phyloP scores from a whole-genome alignment of 1,140 invertebrate genomes.

The Drosophila virilis region DNA sequence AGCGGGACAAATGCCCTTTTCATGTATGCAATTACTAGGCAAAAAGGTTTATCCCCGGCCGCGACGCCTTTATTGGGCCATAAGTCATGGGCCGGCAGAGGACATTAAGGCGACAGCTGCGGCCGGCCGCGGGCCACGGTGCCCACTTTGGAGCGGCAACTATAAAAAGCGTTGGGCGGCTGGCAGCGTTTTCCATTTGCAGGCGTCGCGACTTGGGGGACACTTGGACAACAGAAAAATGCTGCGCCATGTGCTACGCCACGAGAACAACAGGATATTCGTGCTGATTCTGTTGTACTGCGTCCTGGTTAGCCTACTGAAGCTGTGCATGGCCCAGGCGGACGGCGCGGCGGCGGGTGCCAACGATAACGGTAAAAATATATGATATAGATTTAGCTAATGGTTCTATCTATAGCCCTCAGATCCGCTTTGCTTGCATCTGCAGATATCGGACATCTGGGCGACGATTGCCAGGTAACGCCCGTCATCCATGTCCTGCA shows the following conservation, averaged over 20 bases:
- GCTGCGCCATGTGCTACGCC: slow-evolving; percentile 62
- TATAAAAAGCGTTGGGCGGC: slow-evolving; percentile 55
- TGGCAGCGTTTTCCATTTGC: slow-evolving; percentile 59
- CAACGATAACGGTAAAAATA: slow-evolving; percentile 63
- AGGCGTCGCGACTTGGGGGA: slow-evolving; percentile 32
- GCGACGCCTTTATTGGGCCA: slow-evolving; percentile 65
- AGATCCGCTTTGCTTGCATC: not conserved
- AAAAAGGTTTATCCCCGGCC: slow-evolving; percentile 59
- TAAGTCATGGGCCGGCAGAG: slow-evolving; percentile 56
- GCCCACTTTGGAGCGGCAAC: not conserved
- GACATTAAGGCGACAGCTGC: slow-evolving; percentile 45
- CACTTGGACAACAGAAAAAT: slow-evolving; percentile 42
- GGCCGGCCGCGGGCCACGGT: slow-evolving; percentile 10
- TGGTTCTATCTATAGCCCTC: not conserved
- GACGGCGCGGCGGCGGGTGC: slow-evolving; percentile 53
- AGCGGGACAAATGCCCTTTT: slow-evolving; percentile 73
- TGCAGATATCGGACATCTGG: slow-evolving; percentile 81
- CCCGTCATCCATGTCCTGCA: slow-evolving; percentile 96
- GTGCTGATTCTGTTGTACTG: slow-evolving; percentile 67
- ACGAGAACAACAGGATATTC: slow-evolving; percentile 66
- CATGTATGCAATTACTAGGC: slow-evolving; percentile 79
- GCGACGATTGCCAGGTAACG: slow-evolving; percentile 95
- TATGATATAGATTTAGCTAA: not conserved
- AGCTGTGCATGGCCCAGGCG: slow-evolving; percentile 65
- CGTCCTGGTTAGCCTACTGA: slow-evolving; percentile 64